Base-by-base conservation (phyloP, 2,888 invertebrate genomes). In the Leptodirus hochenwartii region DNA sequence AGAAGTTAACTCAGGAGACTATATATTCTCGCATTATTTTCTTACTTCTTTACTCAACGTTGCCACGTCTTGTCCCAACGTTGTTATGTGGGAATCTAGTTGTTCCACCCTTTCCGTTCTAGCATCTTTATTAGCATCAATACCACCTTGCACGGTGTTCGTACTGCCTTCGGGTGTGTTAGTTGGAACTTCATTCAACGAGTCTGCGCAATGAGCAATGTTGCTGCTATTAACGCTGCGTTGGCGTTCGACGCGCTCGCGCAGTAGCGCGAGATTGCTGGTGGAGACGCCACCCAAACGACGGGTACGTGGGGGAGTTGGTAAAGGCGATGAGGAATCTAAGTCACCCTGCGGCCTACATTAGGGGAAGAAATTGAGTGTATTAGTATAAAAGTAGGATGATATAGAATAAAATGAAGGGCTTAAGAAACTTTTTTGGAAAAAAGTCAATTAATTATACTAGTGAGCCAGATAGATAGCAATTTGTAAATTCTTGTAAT, bases 51-150 rank as follows among this genome's bases (percentile, higher is more conserved):
- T 69, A 47, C 84, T 84, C 23, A 87, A 64, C 14, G 79, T 74
- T 1, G 81, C 81, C 12, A 87, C 82, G 51, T 87, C 84, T 43
- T 84, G 79, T 47, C 85, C 84, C 36, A 85, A 54, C 25, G 74
- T 74, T 9, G 77, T 71, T 27, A 85, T 78, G 52, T 84, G 84
- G 1, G 73, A 75, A 47, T 85, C 85, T 22, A 85, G 59, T 41
- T 77, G 62, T 43, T 84, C 85, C 9, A 78, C 70, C 5, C 57
- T 52, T 37, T 70, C 69, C n/a, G 24, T 8, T 3, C 17, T 29
- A 2, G 16, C n/a, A 9, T 22, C 15, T 31, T 20, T 20, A n/a
- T 20, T 20, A 20, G n/a, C 20, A 20, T 20, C n/a, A 20, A 8
- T 6, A 8, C 20, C 20, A 8, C 20, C 20, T 8, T 20, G 20